Conservation (phyloP, 2,797 vertebrate genomes). For the Cyprinella venusta region DNA sequence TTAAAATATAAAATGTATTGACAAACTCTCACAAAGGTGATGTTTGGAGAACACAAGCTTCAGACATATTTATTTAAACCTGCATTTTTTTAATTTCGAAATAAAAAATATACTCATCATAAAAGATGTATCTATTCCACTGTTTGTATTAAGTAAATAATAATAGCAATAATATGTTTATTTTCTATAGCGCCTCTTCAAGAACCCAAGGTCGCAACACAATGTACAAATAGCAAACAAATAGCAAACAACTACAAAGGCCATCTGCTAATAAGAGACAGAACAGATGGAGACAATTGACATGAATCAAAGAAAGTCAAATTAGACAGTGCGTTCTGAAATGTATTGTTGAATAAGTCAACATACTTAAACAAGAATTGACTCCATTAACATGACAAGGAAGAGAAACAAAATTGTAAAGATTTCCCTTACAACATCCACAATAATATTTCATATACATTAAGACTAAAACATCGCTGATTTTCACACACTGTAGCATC, state of each 20-base stretch:
- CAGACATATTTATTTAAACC: not conserved
- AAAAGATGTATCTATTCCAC: not conserved
- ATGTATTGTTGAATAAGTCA: not conserved
- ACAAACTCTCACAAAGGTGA: not conserved
- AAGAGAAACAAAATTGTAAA: not conserved
- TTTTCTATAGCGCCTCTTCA: too few relatives aligned
- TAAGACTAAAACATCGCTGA: not conserved
- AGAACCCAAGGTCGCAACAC: too few relatives aligned
- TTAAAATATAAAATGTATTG: not conserved
- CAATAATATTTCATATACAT: conserved; percentile 9
- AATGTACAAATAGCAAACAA: too few relatives aligned
- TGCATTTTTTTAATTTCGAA: not conserved
- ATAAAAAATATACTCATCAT: not conserved
- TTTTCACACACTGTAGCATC: conserved; percentile 7
- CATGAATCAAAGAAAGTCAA: too few relatives aligned
- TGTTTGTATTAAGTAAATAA: not conserved
- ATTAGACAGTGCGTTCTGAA: not conserved
- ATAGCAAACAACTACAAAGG: too few relatives aligned
- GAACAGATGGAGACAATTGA: too few relatives aligned
- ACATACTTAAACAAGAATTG: not conserved
- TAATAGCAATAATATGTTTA: too few relatives aligned
- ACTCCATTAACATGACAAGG: not conserved
- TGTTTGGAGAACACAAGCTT: not conserved
- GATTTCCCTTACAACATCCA: not conserved
- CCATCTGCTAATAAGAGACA: too few relatives aligned